These are phyloP conservation scores for Achroia grisella DNA, from an alignment of 1,140 invertebrate genomes.

Conservation along the genomic window DNA sequence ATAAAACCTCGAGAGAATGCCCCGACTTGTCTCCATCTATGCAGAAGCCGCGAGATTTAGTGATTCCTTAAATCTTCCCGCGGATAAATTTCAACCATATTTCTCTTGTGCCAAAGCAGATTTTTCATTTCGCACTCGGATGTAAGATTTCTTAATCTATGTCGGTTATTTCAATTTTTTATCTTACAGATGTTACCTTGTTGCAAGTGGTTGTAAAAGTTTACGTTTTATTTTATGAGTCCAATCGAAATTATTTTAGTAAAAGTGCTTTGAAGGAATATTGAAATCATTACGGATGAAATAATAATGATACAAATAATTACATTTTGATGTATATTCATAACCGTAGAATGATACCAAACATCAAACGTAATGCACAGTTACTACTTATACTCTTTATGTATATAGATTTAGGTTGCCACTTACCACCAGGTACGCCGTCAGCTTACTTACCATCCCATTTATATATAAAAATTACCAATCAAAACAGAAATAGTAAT, in stretches of 20 bases:
- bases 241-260: not conserved
- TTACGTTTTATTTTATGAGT: conserved; percentile 24
- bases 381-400: no score
- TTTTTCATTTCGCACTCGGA: not conserved
- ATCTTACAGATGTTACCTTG: conserved; percentile 29
- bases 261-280: not conserved
- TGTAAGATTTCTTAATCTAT: conserved; percentile 20
- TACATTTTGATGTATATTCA: no score
- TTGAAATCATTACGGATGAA: no score
- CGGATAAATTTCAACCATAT: conserved; percentile 12
- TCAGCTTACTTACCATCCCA: no score
- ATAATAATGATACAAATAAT: no score
- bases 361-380: no score
- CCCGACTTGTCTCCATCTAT: conserved; percentile 30
- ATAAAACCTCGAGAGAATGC: conserved; percentile 30
- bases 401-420: no score
- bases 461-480: no score
- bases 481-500: no score
- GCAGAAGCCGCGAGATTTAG: conserved; percentile 21
- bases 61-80: conserved; percentile 11
- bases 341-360: no score
- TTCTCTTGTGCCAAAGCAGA: not conserved
- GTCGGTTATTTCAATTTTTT: conserved; percentile 21
- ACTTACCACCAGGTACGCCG: no score
- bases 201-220: conserved; percentile 23